These are phyloP conservation scores for Heliconius hortense DNA, from an alignment of 2,888 invertebrate species.

Conservation along the genomic window DNA sequence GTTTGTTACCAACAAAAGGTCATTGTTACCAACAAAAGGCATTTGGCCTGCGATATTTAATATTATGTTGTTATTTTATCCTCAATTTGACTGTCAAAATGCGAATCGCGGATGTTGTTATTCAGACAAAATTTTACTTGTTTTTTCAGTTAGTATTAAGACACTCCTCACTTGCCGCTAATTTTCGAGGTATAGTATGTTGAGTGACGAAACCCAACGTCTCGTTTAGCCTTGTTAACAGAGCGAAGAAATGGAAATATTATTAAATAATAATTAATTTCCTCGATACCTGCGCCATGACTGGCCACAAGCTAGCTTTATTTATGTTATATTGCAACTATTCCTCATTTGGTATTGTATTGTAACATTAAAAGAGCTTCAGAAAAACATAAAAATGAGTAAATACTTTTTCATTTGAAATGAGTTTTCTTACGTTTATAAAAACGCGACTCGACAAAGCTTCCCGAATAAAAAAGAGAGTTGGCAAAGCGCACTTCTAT, in stretches of 20 bases:
- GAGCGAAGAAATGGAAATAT: no score
- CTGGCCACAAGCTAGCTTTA: no score
- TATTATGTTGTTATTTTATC: background rate
- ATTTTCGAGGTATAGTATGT: no score
- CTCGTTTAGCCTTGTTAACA: no score
- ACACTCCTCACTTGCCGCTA: no score
- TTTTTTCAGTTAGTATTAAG: no score
- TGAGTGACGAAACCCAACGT: no score
- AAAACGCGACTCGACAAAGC: constrained; percentile 11
- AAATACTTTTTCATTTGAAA: constrained; percentile 9
- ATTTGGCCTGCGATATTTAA: background rate
- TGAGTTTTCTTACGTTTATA: constrained; percentile 3
- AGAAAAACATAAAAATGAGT: background rate
- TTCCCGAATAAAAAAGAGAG: background rate
- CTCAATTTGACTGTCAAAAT: background rate
- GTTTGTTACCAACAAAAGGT: constrained; percentile 2
- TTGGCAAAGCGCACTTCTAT: constrained; percentile 1
- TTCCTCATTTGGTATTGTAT: background rate
- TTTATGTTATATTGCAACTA: background rate
- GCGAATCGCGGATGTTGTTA: background rate
- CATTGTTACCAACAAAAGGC: no score
- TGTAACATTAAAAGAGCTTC: background rate
- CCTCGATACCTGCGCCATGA: no score
- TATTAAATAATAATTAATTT: no score
- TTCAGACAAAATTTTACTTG: background rate